phyloP scores from a whole-genome alignment of 1,140 invertebrate species.

The Euura lappo region DNA sequence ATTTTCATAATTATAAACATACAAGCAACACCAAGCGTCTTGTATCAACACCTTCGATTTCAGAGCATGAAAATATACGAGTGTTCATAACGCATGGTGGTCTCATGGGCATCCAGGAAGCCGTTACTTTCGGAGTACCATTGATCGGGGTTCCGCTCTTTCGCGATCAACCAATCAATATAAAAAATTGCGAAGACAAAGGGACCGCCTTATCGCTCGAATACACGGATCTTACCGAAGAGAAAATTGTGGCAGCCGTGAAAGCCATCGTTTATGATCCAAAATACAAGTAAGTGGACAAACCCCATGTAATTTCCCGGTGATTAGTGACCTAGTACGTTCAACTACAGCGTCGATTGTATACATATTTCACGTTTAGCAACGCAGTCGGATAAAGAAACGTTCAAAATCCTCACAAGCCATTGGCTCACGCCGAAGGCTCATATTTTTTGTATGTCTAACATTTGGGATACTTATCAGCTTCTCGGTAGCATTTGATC shows the following conservation, averaged over 20 bases:
- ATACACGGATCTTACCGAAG: conserved; percentile 37
- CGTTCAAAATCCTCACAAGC: no score
- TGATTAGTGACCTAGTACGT: no score
- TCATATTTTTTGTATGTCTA: no score
- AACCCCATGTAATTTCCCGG: no score
- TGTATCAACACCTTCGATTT: conserved; percentile 9
- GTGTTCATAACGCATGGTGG: conserved; percentile 61
- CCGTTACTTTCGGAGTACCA: conserved; percentile 40
- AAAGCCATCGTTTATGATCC: conserved; percentile 41
- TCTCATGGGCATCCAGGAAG: conserved; percentile 54
- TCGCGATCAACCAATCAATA: conserved; percentile 50
- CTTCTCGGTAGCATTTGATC: no score
- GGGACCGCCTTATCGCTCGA: conserved; percentile 33
- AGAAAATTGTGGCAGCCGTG: conserved; percentile 40
- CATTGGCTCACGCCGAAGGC: no score
- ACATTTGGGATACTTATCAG: no score
- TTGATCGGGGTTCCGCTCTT: conserved; percentile 51
- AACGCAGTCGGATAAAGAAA: no score
- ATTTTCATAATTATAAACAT: neutral
- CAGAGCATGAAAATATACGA: conserved; percentile 37
- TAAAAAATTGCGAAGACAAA: conserved; percentile 25
- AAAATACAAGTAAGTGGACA: conserved; percentile 38
- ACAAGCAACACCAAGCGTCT: no score
- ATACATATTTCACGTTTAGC: no score
- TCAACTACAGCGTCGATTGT: no score